phyloP scores from a whole-genome alignment of 2,797 vertebrate genomes.

The Pseudomugil gertrudae region DNA sequence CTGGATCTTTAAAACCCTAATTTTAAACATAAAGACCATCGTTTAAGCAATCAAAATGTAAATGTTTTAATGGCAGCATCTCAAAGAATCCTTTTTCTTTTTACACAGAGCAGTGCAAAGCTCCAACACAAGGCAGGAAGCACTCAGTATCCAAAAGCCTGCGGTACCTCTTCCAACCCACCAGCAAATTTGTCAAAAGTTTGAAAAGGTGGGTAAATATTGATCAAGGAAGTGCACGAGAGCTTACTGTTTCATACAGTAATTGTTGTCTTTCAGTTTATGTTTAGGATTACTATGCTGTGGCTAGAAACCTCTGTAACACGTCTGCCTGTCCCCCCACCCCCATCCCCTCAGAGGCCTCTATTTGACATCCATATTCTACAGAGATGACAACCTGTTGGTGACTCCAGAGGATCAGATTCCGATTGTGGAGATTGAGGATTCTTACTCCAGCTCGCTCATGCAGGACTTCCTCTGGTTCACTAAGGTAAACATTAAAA shows the following conservation, averaged over 20 bases:
- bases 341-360: conserved; percentile 81
- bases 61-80: not conserved
- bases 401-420: conserved; percentile 93
- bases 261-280: not conserved
- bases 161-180: conserved; percentile 90
- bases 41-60: not conserved
- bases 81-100: not conserved
- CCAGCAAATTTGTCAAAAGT: conserved; percentile 91
- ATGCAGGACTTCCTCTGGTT: conserved; percentile 95
- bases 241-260: not conserved
- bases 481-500: conserved; percentile 83
- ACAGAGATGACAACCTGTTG: conserved; percentile 89
- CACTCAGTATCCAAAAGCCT: conserved; percentile 93
- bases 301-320: not conserved
- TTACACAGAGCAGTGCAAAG: conserved; percentile 88
- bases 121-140: conserved; percentile 87
- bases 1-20: not conserved
- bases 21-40: not conserved
- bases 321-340: conserved; percentile 2
- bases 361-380: conserved; percentile 88
- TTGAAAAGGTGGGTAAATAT: conserved; percentile 85
- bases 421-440: conserved; percentile 91
- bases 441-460: conserved; percentile 88
- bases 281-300: not conserved
- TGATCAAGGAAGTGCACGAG: not conserved